Evolutionary conservation across 2,797 vertebrate species (phyloP).

Genomic region (Sebastes kiyomatsui): DNA sequence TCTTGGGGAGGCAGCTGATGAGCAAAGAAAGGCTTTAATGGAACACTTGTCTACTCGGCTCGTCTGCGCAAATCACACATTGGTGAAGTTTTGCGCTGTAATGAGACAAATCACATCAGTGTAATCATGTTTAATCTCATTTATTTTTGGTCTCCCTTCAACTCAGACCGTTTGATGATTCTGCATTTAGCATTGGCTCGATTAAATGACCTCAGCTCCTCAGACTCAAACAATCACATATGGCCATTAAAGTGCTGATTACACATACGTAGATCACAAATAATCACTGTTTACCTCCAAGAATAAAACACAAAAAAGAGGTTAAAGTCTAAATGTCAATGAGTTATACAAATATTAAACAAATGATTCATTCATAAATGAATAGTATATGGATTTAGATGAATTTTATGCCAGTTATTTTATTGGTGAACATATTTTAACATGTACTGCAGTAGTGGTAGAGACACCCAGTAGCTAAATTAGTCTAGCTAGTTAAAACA

Average conservation of each 20-base stretch:
- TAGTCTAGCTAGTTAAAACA: neutral
- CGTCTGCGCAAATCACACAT: slow-evolving; percentile 63
- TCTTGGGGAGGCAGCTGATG: slow-evolving; percentile 60
- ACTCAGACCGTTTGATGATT: slow-evolving; percentile 38
- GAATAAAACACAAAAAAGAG: neutral
- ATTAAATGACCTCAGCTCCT: slow-evolving; percentile 49
- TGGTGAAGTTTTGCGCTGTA: slow-evolving; percentile 68
- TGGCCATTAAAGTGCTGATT: slow-evolving; percentile 38
- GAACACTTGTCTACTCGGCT: slow-evolving; percentile 67
- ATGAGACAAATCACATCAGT: slow-evolving; percentile 78
- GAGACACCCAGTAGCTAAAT: neutral
- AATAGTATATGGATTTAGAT: neutral
- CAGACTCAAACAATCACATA: slow-evolving; percentile 27
- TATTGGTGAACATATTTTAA: neutral
- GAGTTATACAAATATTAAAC: neutral
- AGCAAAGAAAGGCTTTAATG: slow-evolving; percentile 76
- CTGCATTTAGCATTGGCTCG: slow-evolving; percentile 41
- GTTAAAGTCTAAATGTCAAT: neutral
- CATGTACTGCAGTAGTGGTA: neutral
- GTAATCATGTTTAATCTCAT: slow-evolving; percentile 76
- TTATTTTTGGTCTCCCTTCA: slow-evolving; percentile 57
- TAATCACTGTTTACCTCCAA: neutral
- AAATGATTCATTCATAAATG: neutral
- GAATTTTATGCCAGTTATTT: neutral
- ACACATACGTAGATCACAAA: slow-evolving; percentile 13